These are phyloP conservation scores for Nomia melanderi DNA, from an alignment of 1,140 invertebrate genomes.

Conservation along the genomic window DNA sequence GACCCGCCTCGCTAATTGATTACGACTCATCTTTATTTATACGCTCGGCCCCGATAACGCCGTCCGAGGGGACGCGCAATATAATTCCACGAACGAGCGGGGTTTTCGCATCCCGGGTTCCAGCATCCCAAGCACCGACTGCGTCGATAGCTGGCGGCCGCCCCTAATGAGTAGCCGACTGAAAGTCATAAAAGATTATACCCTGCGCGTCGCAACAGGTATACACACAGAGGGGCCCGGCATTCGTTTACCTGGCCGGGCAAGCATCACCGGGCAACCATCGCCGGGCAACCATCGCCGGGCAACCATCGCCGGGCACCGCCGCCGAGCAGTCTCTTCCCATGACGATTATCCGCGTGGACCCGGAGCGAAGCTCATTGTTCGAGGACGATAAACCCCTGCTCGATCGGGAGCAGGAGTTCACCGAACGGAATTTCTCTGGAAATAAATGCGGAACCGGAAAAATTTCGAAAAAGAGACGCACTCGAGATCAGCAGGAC, in stretches of 20 bases:
- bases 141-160: constrained; percentile 21
- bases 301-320: no score
- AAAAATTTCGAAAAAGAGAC: background rate
- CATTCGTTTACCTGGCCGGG: constrained; percentile 45
- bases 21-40: constrained; percentile 52
- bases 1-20: constrained; percentile 37
- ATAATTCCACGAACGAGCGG: constrained; percentile 5
- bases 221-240: constrained; percentile 26
- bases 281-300: no score
- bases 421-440: constrained; percentile 17
- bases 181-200: constrained; percentile 69
- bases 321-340: no score
- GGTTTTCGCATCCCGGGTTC: constrained; percentile 6
- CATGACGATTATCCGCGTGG: background rate
- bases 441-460: background rate
- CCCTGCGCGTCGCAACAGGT: constrained; percentile 48
- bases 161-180: constrained; percentile 64
- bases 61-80: constrained; percentile 10
- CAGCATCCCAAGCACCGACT: background rate
- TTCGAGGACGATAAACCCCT: background rate
- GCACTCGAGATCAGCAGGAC: background rate
- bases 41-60: constrained; percentile 19
- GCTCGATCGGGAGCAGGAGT: background rate
- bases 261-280: no score
- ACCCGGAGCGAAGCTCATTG: background rate